Evolutionary conservation across 2,113 vertebrate species (phyloP).

Genomic region (Rhombomys opimus): DNA sequence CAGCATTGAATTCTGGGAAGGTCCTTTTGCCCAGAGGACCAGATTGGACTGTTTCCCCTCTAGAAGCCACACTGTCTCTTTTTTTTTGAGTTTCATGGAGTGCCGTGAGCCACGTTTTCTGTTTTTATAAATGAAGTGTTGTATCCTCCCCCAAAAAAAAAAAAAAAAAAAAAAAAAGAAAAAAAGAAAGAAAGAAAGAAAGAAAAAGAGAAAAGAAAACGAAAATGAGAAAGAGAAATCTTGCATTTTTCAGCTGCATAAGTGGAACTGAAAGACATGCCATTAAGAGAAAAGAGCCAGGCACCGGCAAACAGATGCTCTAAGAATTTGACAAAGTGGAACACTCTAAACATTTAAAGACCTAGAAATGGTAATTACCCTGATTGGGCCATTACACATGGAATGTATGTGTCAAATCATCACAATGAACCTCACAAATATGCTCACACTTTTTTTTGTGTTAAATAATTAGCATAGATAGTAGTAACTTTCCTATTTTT

Average conservation of each 20-base stretch:
- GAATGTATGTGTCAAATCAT: background rate
- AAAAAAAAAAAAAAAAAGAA: accelerated
- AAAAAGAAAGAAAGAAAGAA: too few relatives aligned
- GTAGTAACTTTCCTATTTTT: background rate
- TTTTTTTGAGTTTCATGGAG: background rate
- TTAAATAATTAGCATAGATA: background rate
- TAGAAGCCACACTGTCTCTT: background rate
- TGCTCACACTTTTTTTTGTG: background rate
- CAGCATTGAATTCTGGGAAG: background rate
- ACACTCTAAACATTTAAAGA: background rate
- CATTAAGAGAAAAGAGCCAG: background rate
- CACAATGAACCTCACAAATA: background rate
- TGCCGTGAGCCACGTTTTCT: background rate
- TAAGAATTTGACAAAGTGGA: background rate
- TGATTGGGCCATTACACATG: background rate
- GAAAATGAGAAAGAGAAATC: background rate
- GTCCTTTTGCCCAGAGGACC: background rate
- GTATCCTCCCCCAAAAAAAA: background rate
- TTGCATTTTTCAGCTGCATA: background rate
- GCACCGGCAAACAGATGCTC: background rate
- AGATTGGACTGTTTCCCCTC: too few relatives aligned
- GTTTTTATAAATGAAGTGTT: conserved; percentile 70
- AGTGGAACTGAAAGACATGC: background rate
- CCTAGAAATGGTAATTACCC: background rate
- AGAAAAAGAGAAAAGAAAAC: too few relatives aligned